Percentiles rank a stretch among this genome's conserved stretches.
Evolutionary conservation across 2,113 vertebrate species (phyloP).

Genomic region (Aphyosemion australe): DNA sequence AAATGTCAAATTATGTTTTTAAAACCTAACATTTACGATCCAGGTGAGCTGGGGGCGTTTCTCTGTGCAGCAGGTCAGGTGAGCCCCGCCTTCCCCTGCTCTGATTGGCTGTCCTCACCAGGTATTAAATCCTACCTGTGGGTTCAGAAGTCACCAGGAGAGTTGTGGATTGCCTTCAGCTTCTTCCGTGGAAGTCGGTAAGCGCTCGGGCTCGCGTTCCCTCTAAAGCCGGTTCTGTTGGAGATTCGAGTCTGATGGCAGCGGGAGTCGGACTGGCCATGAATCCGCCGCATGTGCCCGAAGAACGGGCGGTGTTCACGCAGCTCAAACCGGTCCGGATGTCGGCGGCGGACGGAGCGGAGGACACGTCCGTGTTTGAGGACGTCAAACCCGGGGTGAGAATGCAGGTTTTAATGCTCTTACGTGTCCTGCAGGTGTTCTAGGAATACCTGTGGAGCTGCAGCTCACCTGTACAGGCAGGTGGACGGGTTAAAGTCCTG

Average conservation of each 20-base stretch:
- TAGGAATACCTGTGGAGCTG: background rate
- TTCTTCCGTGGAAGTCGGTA: background rate
- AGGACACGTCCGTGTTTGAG: slow-evolving; percentile 88
- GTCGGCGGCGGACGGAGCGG: slow-evolving; percentile 77
- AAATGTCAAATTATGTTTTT: too few relatives aligned
- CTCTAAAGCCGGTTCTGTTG: background rate
- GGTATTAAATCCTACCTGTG: slow-evolving; percentile 77
- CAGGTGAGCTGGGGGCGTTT: too few relatives aligned
- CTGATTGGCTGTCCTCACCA: slow-evolving; percentile 43
- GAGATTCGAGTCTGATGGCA: slow-evolving; percentile 75
- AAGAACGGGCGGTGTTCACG: slow-evolving; percentile 84
- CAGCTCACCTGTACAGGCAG: slow-evolving; percentile 35
- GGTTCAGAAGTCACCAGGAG: slow-evolving; percentile 58
- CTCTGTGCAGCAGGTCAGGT: too few relatives aligned
- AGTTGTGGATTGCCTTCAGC: slow-evolving; percentile 62
- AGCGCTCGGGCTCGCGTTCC: background rate
- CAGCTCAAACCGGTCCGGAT: slow-evolving; percentile 87
- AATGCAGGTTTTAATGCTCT: background rate
- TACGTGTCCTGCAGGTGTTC: too few relatives aligned
- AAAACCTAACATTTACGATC: too few relatives aligned
- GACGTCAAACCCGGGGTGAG: slow-evolving; percentile 85
- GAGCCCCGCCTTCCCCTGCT: too few relatives aligned
- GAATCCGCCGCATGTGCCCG: slow-evolving; percentile 72
- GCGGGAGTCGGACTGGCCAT: slow-evolving; percentile 79
- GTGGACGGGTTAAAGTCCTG: slow-evolving; percentile 44